Percentiles rank a stretch among this genome's conserved stretches.
Conservation (phyloP, 2,113 vertebrate species). For the Procavia capensis region DNA sequence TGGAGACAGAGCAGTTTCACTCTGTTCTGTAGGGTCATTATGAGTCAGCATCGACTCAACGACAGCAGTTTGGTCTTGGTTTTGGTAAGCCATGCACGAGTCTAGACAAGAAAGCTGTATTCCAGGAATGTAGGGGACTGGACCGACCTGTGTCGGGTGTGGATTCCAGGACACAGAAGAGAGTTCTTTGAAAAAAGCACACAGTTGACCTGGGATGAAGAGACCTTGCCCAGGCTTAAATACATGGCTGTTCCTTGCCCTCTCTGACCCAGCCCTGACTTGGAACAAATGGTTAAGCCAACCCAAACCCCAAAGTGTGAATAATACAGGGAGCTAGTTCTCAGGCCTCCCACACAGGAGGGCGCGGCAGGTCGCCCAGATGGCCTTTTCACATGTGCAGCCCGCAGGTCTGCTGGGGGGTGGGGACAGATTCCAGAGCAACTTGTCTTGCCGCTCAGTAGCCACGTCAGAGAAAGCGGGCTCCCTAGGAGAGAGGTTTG, state of each 20-base stretch:
- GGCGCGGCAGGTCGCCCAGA: not conserved
- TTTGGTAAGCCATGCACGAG: not conserved
- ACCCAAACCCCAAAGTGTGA: conserved; percentile 1
- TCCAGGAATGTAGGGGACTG: not conserved
- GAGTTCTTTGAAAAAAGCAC: not conserved
- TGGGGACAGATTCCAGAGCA: not conserved
- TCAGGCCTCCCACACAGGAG: not conserved
- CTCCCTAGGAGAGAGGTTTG: conserved; percentile 23
- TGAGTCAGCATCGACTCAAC: no score
- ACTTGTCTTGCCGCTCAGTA: not conserved
- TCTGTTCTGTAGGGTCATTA: no score
- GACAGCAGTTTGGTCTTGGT: no score
- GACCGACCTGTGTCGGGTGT: not conserved
- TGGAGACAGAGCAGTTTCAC: no score
- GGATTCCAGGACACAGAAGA: not conserved
- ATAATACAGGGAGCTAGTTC: not conserved
- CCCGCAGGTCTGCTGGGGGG: not conserved
- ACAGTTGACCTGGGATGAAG: not conserved
- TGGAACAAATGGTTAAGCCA: conserved; percentile 30
- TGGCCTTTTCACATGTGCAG: not conserved
- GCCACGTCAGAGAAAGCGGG: not conserved
- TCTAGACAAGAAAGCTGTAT: not conserved
- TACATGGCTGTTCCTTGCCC: not conserved
- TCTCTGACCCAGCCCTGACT: not conserved
- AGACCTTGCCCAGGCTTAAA: not conserved